These are phyloP conservation scores for Zoroaster sp. DNA, from an alignment of 53 echinoderm and acorn worm genomes.

Conservation along the genomic window DNA sequence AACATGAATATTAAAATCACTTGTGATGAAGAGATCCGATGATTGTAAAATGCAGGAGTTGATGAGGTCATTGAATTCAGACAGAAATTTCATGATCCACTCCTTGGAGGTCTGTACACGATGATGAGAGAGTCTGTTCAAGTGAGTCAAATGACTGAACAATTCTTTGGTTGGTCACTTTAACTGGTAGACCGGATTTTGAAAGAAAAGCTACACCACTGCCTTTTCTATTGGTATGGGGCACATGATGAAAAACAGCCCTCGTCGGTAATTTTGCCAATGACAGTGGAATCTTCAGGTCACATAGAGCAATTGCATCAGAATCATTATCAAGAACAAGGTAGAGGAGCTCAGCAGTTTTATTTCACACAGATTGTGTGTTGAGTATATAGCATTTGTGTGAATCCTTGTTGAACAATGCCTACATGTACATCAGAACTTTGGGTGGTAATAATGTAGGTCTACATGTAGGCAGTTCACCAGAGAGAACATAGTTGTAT, in stretches of 20 bases:
- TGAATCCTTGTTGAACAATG: too few relatives aligned
- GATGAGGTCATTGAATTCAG: neutral
- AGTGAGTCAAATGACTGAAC: neutral
- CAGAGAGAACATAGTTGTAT: too few relatives aligned
- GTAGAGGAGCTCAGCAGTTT: too few relatives aligned
- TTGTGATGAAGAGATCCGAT: neutral
- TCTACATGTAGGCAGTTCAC: too few relatives aligned
- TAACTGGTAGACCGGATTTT: too few relatives aligned
- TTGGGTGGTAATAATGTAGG: too few relatives aligned
- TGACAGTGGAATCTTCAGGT: neutral
- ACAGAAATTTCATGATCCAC: neutral
- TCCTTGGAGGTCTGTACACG: neutral
- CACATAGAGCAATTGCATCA: too few relatives aligned
- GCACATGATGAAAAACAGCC: neutral
- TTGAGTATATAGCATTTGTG: too few relatives aligned
- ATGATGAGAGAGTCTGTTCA: neutral
- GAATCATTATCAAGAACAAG: too few relatives aligned
- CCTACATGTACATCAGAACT: too few relatives aligned
- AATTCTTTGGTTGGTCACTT: neutral
- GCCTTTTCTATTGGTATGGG: neutral
- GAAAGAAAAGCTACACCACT: neutral
- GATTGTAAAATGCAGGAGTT: neutral
- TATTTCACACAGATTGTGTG: too few relatives aligned
- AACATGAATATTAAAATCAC: slow-evolving; percentile 7
- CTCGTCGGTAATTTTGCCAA: neutral